Evolutionary conservation across 2,797 vertebrate species (phyloP), one percentile per base, ranked within the genome.

Genomic region (Phrynocephalus forsythii): DNA sequence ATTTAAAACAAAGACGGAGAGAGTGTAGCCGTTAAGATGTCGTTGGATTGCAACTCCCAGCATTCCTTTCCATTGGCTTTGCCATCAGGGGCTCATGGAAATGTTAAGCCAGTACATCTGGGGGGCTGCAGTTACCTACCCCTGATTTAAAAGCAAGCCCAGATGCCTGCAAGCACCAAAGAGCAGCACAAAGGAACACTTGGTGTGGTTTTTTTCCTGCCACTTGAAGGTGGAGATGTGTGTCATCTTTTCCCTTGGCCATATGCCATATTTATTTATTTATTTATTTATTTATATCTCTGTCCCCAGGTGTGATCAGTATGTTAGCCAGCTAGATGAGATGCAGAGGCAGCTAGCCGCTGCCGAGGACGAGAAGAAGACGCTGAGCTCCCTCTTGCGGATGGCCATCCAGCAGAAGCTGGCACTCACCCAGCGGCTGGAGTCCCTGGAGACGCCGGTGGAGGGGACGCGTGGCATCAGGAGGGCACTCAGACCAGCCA

Each of bases 381-480:
- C 98, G 0, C 96, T 98, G 75, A 98, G 98, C 88, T 97, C 97
- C 5, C 95, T 98, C 89, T 96, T 98, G 83, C 97, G 98, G 60
- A 98, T 98, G 97, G 97, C 98, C 78, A 98, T 98, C 89, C 98
- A 98, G 95, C 98, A 98, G 95, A 98, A 98, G 86, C 87, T 98
- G 93, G 98, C 97, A 1, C 96, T 98, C 0, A 98, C 97, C 3
- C 97, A 98, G 91, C 96, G 98, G 0, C 83, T 98, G 91, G 98
- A 98, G 94, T 96, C 97, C 56, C 95, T 97, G 90, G 97, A 97
- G 93, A 89, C 90, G 96, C 88, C 85, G 0, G 80, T 50, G 9
- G 84, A 81, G 73, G 30, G 67, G 48, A 79, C 10, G 2, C n/a
- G 66, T 50, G 26, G 50, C 44, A 48, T n/a, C 10, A 4, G 6